These are phyloP conservation scores for Popillia japonica DNA, from an alignment of 1,140 invertebrate species.

Conservation along the genomic window DNA sequence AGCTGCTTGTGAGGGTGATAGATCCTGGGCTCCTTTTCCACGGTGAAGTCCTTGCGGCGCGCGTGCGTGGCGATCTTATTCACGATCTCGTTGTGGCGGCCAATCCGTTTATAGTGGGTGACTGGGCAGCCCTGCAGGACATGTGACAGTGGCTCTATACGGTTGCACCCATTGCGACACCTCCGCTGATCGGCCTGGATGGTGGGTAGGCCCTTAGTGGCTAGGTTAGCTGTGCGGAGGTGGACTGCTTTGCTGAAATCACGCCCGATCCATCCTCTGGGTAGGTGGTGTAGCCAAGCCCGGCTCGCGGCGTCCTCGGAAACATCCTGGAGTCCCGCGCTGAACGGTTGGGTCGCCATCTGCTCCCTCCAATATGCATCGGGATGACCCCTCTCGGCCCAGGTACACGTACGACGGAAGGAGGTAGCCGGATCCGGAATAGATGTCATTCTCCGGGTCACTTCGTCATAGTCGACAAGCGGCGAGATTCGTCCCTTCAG, in stretches of 20 bases:
- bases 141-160: conserved; percentile 39
- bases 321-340: conserved; percentile 16
- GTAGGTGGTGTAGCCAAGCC: neutral
- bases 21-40: conserved; percentile 39
- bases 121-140: conserved; percentile 42
- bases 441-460: neutral
- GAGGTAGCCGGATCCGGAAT: neutral
- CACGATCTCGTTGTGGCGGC: conserved; percentile 37
- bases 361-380: no score
- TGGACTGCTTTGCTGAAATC: no score
- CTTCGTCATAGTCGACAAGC: no score
- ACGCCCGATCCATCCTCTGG: no score
- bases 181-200: neutral
- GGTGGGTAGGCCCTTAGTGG: no score
- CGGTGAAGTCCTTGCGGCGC: neutral
- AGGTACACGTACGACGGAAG: no score
- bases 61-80: conserved; percentile 34
- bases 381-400: no score
- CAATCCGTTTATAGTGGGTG: conserved; percentile 41
- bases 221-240: no score
- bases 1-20: neutral
- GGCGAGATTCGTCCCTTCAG: no score
- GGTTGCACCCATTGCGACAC: neutral
- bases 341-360: neutral
- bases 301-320: conserved; percentile 38